A percentile compares a stretch with the other conserved stretches of the same genome.
phyloP scores from a whole-genome alignment of 1,140 invertebrate genomes.

The Watersipora subatra region DNA sequence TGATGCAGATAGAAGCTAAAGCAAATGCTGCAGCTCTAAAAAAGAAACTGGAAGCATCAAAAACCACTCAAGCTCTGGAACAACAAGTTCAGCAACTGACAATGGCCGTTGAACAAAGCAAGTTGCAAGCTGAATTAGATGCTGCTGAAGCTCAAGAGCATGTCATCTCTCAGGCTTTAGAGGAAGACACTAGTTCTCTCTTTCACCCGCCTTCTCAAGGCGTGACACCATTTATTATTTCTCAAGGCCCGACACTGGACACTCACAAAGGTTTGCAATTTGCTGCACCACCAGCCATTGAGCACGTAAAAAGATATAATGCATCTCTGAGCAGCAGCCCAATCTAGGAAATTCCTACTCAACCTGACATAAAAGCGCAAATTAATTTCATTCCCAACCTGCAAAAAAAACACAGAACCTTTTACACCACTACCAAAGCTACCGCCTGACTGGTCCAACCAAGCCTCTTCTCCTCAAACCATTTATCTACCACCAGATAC shows the following conservation, averaged over 20 bases:
- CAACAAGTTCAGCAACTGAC: background rate
- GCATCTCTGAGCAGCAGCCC: background rate
- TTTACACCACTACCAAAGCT: background rate
- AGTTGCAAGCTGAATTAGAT: background rate
- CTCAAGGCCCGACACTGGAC: background rate
- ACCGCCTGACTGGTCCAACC: background rate
- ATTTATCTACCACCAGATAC: too few relatives aligned
- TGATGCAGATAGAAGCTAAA: too few relatives aligned
- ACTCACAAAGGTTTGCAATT: too few relatives aligned
- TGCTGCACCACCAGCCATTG: too few relatives aligned
- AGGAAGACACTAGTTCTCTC: background rate
- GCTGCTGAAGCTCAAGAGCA: background rate
- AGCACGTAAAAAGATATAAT: background rate
- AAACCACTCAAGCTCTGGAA: background rate
- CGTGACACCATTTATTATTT: background rate
- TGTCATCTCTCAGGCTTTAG: background rate
- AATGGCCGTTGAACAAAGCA: background rate
- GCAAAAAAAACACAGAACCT: too few relatives aligned
- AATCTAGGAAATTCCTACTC: background rate
- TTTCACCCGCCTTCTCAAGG: background rate
- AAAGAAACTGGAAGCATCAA: too few relatives aligned
- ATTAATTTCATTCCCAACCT: background rate
- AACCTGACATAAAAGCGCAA: background rate
- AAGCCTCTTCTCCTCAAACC: background rate
- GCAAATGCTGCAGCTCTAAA: too few relatives aligned